phyloP scores from a whole-genome alignment of 2,888 invertebrate genomes.

The Harpagoxenus sublaevis region DNA sequence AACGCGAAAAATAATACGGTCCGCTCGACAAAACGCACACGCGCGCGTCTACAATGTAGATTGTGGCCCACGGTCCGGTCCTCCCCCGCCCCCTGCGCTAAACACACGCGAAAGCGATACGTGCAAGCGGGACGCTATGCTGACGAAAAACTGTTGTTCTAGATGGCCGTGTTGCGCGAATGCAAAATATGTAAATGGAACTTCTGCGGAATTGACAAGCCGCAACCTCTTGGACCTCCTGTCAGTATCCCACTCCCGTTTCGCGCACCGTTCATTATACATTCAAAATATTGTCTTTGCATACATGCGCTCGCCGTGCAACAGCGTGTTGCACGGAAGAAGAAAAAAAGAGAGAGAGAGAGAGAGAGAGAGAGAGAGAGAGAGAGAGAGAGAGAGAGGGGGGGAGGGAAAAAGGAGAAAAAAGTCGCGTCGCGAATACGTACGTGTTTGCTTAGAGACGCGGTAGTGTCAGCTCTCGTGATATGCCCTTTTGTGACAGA shows the following conservation, averaged over 20 bases:
- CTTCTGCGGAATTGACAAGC: constrained; percentile 46
- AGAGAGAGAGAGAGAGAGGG: no score
- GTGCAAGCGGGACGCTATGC: constrained; percentile 4
- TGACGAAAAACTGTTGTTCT: constrained; percentile 39
- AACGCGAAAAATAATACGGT: constrained; percentile 55
- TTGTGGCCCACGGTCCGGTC: background rate
- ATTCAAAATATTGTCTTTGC: constrained; percentile 82
- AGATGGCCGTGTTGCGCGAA: constrained; percentile 25
- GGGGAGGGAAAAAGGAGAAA: background rate
- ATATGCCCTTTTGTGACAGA: constrained; percentile 70
- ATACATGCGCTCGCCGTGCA: constrained; percentile 68
- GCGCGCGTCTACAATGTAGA: constrained; percentile 5
- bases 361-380: background rate
- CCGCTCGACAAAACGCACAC: background rate
- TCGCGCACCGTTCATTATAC: constrained; percentile 78
- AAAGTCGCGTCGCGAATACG: constrained; percentile 57
- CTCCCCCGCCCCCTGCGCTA: background rate
- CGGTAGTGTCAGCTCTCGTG: constrained; percentile 72
- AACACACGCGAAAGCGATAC: background rate
- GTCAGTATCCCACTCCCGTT: constrained; percentile 35
- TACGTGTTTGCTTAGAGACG: constrained; percentile 75
- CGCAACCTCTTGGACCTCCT: constrained; percentile 51
- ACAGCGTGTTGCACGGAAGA: constrained; percentile 36
- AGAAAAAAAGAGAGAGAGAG: constrained; percentile 1
- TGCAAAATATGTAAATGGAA: constrained; percentile 57